Percentiles rank a stretch among this genome's conserved stretches.
phyloP scores from a whole-genome alignment of 2,113 vertebrate species.

The Phylloscopus trochilus region DNA sequence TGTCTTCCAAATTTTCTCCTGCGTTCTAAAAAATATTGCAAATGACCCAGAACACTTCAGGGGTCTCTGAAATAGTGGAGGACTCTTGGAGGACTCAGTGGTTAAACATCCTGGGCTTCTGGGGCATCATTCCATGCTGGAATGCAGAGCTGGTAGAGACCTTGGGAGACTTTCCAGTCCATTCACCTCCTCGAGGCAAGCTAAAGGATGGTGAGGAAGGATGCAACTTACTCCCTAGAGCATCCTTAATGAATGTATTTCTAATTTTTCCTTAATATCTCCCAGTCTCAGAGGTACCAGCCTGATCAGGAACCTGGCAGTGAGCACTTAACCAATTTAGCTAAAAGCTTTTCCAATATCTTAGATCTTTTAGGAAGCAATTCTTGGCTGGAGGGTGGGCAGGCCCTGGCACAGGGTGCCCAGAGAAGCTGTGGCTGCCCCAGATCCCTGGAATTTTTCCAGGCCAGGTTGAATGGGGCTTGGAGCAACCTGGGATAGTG shows the following conservation, averaged over 20 bases:
- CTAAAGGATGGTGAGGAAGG: background rate
- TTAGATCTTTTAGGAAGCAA: background rate
- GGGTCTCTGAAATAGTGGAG: background rate
- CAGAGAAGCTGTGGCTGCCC: background rate
- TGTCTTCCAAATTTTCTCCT: background rate
- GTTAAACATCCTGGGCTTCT: background rate
- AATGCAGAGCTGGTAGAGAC: background rate
- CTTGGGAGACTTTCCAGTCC: background rate
- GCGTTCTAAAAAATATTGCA: background rate
- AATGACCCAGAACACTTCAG: background rate
- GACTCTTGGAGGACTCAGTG: background rate
- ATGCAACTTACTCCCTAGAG: background rate
- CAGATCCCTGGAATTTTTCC: background rate
- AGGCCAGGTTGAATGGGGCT: fast-evolving
- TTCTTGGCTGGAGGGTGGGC: background rate
- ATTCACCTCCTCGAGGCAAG: background rate
- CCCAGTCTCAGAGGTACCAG: background rate
- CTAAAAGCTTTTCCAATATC: background rate
- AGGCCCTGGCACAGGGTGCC: background rate
- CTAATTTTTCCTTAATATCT: background rate
- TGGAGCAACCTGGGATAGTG: fast-evolving
- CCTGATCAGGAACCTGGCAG: background rate
- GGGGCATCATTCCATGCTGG: background rate
- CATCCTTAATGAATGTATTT: background rate
- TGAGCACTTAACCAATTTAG: background rate